These are phyloP conservation scores for Chouioia cunea DNA, from an alignment of 2,888 invertebrate species.

Conservation along the genomic window DNA sequence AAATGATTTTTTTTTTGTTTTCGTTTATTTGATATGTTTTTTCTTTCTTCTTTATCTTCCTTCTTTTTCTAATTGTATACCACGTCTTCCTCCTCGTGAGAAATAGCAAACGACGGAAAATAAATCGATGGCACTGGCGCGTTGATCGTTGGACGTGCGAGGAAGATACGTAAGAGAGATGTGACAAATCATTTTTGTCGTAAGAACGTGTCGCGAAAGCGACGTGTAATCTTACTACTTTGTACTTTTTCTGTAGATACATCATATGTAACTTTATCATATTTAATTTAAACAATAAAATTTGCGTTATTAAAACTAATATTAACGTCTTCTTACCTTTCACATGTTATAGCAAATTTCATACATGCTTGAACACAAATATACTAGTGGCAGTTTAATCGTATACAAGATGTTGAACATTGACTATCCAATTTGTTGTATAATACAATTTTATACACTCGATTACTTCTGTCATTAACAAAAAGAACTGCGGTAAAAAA, in stretches of 20 bases:
- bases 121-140: background rate
- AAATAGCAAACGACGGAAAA: slow-evolving; percentile 15
- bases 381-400: too few relatives aligned
- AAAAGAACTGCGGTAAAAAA: too few relatives aligned
- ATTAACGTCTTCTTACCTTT: background rate
- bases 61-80: too few relatives aligned
- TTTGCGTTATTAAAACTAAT: slow-evolving; percentile 60
- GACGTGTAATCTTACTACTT: slow-evolving; percentile 63
- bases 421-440: too few relatives aligned
- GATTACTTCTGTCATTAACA: too few relatives aligned
- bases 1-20: slow-evolving; percentile 11
- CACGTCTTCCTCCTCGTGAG: background rate
- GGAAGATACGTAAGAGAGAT: slow-evolving; percentile 24
- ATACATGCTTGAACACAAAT: too few relatives aligned
- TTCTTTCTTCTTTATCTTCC: background rate
- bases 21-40: slow-evolving; percentile 6
- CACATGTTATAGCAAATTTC: too few relatives aligned
- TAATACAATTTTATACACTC: too few relatives aligned
- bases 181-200: slow-evolving; percentile 48
- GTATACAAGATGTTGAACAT: too few relatives aligned
- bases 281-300: slow-evolving; percentile 66
- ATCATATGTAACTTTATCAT: slow-evolving; percentile 59
- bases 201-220: slow-evolving; percentile 49
- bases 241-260: slow-evolving; percentile 68
- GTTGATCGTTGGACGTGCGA: slow-evolving; percentile 11